A percentile compares a stretch with the other conserved stretches of the same genome.
These are phyloP conservation scores for Peromyscus polionotus DNA, from an alignment of 2,113 vertebrate genomes.

Conservation along the genomic window DNA sequence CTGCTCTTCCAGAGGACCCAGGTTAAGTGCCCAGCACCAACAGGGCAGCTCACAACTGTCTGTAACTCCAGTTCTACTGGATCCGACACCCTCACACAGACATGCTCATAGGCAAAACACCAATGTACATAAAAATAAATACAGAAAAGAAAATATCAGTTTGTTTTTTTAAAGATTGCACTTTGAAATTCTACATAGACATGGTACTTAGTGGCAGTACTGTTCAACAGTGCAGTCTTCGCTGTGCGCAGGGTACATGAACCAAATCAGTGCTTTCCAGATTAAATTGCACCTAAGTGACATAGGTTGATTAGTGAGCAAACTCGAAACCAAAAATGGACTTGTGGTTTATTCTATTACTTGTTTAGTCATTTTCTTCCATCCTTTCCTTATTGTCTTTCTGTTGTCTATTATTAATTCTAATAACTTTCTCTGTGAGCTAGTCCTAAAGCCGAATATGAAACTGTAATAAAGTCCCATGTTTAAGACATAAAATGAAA, in stretches of 20 bases:
- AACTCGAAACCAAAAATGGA: neutral
- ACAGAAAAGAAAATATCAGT: neutral
- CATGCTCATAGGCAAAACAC: neutral
- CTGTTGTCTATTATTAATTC: neutral
- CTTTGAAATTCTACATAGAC: neutral
- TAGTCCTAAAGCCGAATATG: slow-evolving; percentile 5
- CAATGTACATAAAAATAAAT: neutral
- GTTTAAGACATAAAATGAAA: neutral
- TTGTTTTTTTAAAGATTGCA: neutral
- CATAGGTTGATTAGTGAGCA: neutral
- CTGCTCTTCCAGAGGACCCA: neutral
- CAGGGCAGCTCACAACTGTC: neutral
- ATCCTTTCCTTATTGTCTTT: slow-evolving; percentile 15
- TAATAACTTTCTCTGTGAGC: slow-evolving; percentile 9
- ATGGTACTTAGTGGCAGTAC: neutral
- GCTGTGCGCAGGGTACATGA: neutral
- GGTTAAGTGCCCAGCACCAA: neutral
- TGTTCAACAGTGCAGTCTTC: neutral
- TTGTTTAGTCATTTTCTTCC: neutral
- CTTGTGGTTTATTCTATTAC: neutral
- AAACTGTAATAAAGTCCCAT: neutral
- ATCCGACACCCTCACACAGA: neutral
- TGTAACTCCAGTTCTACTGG: neutral
- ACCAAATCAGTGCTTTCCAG: neutral
- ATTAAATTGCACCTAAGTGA: neutral